Base-by-base conservation (phyloP, 2,888 invertebrate species). In the Amphimallon solstitiale region DNA sequence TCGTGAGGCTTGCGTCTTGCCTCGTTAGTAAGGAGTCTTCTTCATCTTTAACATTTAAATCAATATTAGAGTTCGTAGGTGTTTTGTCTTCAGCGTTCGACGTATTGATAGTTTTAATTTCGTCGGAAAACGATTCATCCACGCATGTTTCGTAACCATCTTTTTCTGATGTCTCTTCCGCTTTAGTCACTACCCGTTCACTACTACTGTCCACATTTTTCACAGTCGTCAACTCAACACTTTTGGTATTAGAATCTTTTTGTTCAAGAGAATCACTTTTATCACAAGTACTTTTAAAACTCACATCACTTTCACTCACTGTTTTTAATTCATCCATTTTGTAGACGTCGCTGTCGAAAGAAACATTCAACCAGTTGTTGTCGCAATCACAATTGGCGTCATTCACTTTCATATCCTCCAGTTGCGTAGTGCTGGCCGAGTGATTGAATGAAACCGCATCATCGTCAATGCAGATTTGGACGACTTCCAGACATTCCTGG, bases 61-160 rank as follows among this genome's bases (percentile, higher is more conserved):
- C 66, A 5, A 38, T 37, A 12, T 45, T 65, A 43, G 78, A 77
- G 71, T 80, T 80, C 6, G 79, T 79, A 45, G 79, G 79, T 29
- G 79, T 80, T 67, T 70, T 62, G 10, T 69, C 66, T 23, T 45
- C 60, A 10, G 17, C 35, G n/a, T 23, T 5, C 40, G 40, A 78
- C 1, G 10, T 19, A 14, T 23, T 40, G 19, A 40, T 17, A 23
- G n/a, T 35, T 54, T 54, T 64, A 77, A 12, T 34, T n/a, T 81
- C 81, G 12, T 81, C 81, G 38, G 85, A 82, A 45, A 86, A 84
- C 63, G 87, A 87, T 65, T 88, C 88, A 69, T 88, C 88, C 65
- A 87, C 78, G 77, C 88, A 88, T 2, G 88, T 88, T 79, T 88
- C 88, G 78, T 88, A 88, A 63, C 86, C 88, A 63, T 82, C 82